phyloP scores from a whole-genome alignment of 2,888 invertebrate species.

The Cheilosia vulpina region DNA sequence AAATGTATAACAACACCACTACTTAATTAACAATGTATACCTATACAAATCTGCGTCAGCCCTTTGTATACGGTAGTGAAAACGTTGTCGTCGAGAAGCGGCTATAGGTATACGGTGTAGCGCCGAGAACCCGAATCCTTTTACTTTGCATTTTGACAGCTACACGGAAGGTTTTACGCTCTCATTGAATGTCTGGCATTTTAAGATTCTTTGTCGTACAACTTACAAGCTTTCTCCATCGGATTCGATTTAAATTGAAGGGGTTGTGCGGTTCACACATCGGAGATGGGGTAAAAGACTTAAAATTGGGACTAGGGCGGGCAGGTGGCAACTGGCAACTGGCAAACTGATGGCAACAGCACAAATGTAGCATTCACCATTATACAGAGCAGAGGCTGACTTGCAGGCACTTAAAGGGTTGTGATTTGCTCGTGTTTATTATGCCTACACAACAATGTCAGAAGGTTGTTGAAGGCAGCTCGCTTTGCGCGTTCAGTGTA shows the following conservation, averaged over 20 bases:
- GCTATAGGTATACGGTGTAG: background rate
- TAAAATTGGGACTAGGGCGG: slow-evolving; percentile 39
- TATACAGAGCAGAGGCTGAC: slow-evolving; percentile 34
- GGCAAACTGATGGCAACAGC: slow-evolving; percentile 35
- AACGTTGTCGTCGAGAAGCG: slow-evolving; percentile 18
- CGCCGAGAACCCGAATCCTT: slow-evolving; percentile 63
- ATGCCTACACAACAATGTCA: slow-evolving; percentile 75
- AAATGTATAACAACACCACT: slow-evolving; percentile 75
- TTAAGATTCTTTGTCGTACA: slow-evolving; percentile 73
- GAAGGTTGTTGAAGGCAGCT: slow-evolving; percentile 67
- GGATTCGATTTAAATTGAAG: slow-evolving; percentile 70
- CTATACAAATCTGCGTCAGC: slow-evolving; percentile 68
- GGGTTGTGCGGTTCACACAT: slow-evolving; percentile 55
- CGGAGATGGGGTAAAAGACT: slow-evolving; percentile 7
- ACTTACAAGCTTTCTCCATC: slow-evolving; percentile 75
- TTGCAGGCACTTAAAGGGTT: slow-evolving; percentile 73
- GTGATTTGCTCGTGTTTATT: slow-evolving; percentile 74
- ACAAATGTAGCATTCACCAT: slow-evolving; percentile 50
- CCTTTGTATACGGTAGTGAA: slow-evolving; percentile 35
- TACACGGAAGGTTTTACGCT: slow-evolving; percentile 73
- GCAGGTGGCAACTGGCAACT: slow-evolving; percentile 46
- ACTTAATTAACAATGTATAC: slow-evolving; percentile 74
- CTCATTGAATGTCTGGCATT: slow-evolving; percentile 71
- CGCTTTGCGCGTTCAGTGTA: slow-evolving; percentile 48
- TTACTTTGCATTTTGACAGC: slow-evolving; percentile 75